phyloP scores from a whole-genome alignment of 1,140 invertebrate species.

The Drosophila asahinai region DNA sequence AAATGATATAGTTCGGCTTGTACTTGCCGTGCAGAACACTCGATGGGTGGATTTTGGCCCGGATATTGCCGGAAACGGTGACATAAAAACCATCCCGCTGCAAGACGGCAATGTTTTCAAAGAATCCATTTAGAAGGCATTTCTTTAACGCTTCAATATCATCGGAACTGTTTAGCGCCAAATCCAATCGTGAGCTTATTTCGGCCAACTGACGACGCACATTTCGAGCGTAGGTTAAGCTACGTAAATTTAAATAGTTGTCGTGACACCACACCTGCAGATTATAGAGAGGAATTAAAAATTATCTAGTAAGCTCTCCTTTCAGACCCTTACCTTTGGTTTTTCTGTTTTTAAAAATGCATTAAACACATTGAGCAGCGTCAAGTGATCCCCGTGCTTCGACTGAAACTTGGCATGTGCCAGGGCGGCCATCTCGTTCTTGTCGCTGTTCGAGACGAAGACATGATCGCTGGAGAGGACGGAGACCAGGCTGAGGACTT shows the following conservation, averaged over 20 bases:
- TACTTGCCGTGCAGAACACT: constrained; percentile 86
- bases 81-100: constrained; percentile 91
- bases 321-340: constrained; percentile 88
- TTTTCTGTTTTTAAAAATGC: constrained; percentile 90
- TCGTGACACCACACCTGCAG: constrained; percentile 94
- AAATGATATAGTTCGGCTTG: constrained; percentile 93
- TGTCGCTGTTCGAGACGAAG: constrained; percentile 86
- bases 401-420: constrained; percentile 93
- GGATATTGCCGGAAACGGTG: constrained; percentile 87
- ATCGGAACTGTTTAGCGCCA: constrained; percentile 91
- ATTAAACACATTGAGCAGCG: constrained; percentile 95
- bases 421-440: constrained; percentile 89
- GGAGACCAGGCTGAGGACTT: constrained; percentile 88
- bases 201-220: constrained; percentile 93
- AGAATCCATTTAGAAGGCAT: constrained; percentile 93
- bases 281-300: constrained; percentile 1
- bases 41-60: constrained; percentile 81
- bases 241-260: constrained; percentile 94
- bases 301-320: background rate
- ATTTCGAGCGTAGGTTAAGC: constrained; percentile 93
- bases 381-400: constrained; percentile 96
- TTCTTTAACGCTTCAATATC: constrained; percentile 90
- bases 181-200: constrained; percentile 90
- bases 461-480: constrained; percentile 88
- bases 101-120: constrained; percentile 95